Evolutionary conservation across 1,140 invertebrate genomes (phyloP).

Genomic region (Drosophila oshimai): DNA sequence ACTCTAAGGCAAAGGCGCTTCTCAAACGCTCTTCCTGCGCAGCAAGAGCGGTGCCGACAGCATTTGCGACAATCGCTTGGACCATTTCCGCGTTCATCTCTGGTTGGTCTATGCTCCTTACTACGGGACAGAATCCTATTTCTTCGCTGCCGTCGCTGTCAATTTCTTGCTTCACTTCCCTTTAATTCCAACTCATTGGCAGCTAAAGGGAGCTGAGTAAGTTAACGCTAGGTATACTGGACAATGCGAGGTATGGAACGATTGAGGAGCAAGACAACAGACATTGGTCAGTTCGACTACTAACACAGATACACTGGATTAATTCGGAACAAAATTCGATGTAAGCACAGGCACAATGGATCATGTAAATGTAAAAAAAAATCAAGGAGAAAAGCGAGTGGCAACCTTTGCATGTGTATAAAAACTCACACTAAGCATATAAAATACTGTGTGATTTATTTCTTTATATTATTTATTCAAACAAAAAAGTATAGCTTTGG

Average conservation of each 20-base stretch:
- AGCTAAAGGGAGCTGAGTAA: not conserved
- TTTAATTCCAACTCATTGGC: not conserved
- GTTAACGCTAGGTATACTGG: not conserved
- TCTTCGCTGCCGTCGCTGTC: slow-evolving; percentile 7
- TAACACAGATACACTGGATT: not conserved
- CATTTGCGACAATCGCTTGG: not conserved
- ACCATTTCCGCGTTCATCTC: not conserved
- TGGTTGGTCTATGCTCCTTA: not conserved
- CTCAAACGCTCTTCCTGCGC: not conserved
- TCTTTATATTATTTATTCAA: not conserved
- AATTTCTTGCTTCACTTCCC: slow-evolving; percentile 7
- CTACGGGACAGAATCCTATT: not conserved
- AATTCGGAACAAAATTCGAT: not conserved
- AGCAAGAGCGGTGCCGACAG: not conserved
- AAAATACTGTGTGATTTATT: too few relatives aligned
- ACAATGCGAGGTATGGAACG: not conserved
- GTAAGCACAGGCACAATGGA: not conserved
- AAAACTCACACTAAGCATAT: too few relatives aligned
- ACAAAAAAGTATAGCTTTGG: not conserved
- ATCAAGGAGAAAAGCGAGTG: not conserved
- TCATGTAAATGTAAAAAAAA: not conserved
- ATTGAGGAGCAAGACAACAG: not conserved
- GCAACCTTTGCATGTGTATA: not conserved
- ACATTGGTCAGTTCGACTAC: not conserved
- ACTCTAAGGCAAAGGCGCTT: not conserved